Evolutionary conservation across 2,113 vertebrate species (phyloP).

Genomic region (Triplophysa rosa): DNA sequence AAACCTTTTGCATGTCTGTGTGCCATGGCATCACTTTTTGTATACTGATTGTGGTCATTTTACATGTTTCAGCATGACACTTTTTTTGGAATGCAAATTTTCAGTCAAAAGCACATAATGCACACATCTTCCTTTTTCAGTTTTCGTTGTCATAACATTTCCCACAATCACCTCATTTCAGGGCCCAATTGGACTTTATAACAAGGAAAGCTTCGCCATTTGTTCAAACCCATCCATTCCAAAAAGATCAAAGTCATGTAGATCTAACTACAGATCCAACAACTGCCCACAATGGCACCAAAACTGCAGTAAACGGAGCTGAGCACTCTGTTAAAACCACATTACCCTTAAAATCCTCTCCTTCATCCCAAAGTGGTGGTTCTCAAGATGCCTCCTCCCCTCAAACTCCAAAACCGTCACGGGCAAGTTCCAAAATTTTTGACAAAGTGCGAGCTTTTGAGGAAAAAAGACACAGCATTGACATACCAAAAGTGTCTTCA

Average conservation of each 20-base stretch:
- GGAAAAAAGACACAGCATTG: constrained; percentile 80
- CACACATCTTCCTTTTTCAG: neutral
- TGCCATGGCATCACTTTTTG: neutral
- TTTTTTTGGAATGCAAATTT: neutral
- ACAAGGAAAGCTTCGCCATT: constrained; percentile 48
- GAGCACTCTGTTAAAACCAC: constrained; percentile 76
- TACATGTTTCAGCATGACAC: neutral
- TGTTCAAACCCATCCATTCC: constrained; percentile 47
- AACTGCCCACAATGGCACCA: constrained; percentile 71
- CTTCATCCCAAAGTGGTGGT: constrained; percentile 70
- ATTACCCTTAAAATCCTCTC: constrained; percentile 66
- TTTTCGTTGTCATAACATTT: constrained; percentile 64
- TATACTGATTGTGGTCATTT: neutral
- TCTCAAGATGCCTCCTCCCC: constrained; percentile 74
- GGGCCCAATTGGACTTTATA: constrained; percentile 62
- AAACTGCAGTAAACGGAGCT: constrained; percentile 68
- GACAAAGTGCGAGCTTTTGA: constrained; percentile 88
- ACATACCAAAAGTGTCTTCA: constrained; percentile 72
- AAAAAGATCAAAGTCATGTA: constrained; percentile 25
- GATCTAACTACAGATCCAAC: constrained; percentile 42
- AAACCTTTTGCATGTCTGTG: constrained; percentile 34
- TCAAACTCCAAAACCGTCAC: constrained; percentile 79
- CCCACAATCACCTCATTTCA: constrained; percentile 67
- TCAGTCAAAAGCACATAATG: neutral
- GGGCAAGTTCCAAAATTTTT: constrained; percentile 81